These are phyloP conservation scores for Tricholauxania praeusta DNA, from an alignment of 2,888 invertebrate genomes.

Conservation along the genomic window DNA sequence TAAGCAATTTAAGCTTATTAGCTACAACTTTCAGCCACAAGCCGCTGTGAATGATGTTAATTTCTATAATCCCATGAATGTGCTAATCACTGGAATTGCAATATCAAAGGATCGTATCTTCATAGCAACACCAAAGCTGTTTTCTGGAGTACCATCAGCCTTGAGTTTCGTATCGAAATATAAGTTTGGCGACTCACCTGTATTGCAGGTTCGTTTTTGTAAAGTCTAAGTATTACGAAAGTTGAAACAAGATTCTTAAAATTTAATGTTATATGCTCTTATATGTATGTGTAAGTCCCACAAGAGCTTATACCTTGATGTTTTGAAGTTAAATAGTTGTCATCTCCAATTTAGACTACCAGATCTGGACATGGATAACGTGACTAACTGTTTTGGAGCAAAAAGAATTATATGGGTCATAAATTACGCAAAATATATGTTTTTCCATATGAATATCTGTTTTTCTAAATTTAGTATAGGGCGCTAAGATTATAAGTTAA, in stretches of 20 bases:
- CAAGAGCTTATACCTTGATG: too few relatives aligned
- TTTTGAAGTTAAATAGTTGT: too few relatives aligned
- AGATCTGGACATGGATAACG: too few relatives aligned
- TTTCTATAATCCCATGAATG: conserved; percentile 74
- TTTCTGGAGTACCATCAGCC: conserved; percentile 83
- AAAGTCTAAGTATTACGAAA: not conserved
- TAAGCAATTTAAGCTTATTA: conserved; percentile 78
- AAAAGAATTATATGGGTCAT: too few relatives aligned
- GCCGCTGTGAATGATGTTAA: conserved; percentile 71
- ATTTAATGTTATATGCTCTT: too few relatives aligned
- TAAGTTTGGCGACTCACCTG: conserved; percentile 77
- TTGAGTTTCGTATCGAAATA: conserved; percentile 77
- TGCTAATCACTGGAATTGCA: conserved; percentile 82
- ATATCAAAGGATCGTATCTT: conserved; percentile 79
- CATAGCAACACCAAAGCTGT: conserved; percentile 80
- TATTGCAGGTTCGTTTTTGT: conserved; percentile 71
- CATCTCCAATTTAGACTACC: too few relatives aligned
- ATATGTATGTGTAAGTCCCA: too few relatives aligned
- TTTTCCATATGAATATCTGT: too few relatives aligned
- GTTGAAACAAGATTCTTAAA: not conserved
- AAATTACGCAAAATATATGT: too few relatives aligned
- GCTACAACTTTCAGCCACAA: conserved; percentile 77
- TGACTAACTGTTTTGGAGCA: too few relatives aligned
- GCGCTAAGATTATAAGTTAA: too few relatives aligned
- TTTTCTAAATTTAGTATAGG: too few relatives aligned